Percentiles rank a stretch among this genome's conserved stretches.
These are phyloP conservation scores for Troides oblongomaculatus DNA, from an alignment of 2,888 invertebrate genomes.

Conservation along the genomic window DNA sequence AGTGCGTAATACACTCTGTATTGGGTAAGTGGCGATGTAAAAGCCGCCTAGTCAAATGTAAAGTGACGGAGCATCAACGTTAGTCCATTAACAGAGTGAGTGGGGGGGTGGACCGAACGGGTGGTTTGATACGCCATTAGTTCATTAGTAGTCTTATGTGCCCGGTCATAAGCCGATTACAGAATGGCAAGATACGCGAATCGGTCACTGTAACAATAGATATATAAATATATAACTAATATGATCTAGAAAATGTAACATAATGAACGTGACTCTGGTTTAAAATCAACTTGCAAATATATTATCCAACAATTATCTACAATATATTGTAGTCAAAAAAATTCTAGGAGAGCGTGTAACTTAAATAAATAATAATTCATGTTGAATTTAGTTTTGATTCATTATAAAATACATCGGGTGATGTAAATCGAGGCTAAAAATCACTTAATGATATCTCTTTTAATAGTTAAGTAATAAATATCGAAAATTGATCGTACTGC, in stretches of 20 bases:
- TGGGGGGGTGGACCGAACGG: constrained; percentile 44
- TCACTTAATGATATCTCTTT: too few species aligned
- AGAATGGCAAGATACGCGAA: constrained; percentile 38
- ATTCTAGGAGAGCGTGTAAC: too few species aligned
- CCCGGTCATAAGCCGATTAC: constrained; percentile 51
- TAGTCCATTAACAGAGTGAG: constrained; percentile 64
- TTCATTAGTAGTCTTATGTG: constrained; percentile 70
- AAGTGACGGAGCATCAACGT: constrained; percentile 74
- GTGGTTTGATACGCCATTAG: constrained; percentile 75
- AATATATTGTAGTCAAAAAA: too few species aligned
- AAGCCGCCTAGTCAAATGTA: constrained; percentile 76
- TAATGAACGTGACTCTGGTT: too few species aligned
- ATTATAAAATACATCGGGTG: too few species aligned
- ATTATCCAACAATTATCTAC: too few species aligned
- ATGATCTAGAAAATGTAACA: not conserved
- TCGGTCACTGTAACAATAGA: constrained; percentile 28
- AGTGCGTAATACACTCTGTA: constrained; percentile 46
- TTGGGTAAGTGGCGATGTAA: constrained; percentile 64
- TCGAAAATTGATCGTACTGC: not conserved
- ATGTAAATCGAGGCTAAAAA: too few species aligned
- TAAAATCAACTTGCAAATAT: too few species aligned
- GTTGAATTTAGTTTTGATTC: too few species aligned
- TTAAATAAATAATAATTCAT: too few species aligned
- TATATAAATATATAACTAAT: not conserved
- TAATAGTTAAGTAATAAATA: too few species aligned